These are phyloP conservation scores for Pristionchus exspectatus DNA, from an alignment of 2,888 invertebrate genomes.

Conservation along the genomic window DNA sequence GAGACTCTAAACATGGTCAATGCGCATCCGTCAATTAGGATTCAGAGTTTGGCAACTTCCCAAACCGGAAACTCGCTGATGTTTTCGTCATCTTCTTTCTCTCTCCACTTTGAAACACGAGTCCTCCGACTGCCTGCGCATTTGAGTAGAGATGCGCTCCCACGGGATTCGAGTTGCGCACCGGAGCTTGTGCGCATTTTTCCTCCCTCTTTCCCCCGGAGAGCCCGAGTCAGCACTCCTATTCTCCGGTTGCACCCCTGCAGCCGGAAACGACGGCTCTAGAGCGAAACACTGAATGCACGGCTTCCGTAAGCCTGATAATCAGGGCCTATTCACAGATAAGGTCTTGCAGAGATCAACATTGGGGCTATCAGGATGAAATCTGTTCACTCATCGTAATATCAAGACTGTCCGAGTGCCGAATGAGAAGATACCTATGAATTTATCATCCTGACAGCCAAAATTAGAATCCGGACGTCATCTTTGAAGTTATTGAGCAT, in stretches of 20 bases:
- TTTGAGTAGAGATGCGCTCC: neutral
- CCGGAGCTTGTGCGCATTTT: neutral
- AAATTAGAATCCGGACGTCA: neutral
- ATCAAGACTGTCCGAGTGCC: neutral
- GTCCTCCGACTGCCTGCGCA: neutral
- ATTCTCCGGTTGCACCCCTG: neutral
- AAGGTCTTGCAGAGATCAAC: too few species aligned
- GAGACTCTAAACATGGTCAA: neutral
- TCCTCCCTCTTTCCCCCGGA: neutral
- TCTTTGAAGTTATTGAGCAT: neutral
- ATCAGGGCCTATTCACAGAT: neutral
- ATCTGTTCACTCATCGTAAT: too few species aligned
- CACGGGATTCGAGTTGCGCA: constrained; percentile 14
- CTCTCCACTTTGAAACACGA: constrained; percentile 42
- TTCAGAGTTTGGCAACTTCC: neutral
- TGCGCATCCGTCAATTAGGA: neutral
- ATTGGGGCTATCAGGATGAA: too few species aligned
- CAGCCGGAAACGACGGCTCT: neutral
- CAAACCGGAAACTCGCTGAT: neutral
- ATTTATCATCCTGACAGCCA: too few species aligned
- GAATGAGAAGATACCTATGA: neutral
- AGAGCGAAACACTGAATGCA: neutral
- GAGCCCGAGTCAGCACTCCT: neutral
- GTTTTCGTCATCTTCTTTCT: constrained; percentile 8
- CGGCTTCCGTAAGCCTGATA: neutral